Evolutionary conservation across 2,888 invertebrate species (phyloP).

Genomic region (Torymus texanus): DNA sequence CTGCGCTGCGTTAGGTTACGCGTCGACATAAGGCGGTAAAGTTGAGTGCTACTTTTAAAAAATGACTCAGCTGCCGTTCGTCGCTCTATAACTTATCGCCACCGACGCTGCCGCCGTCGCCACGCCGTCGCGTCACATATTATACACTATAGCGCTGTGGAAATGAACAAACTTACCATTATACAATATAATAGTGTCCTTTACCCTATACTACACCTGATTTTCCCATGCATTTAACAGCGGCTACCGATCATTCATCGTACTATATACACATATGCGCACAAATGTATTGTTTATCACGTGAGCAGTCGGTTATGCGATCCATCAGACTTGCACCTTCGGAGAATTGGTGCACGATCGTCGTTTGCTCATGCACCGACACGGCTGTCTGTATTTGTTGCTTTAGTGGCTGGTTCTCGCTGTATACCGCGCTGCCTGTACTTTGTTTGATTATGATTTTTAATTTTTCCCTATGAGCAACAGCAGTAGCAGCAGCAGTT

Average conservation of each 20-base stretch:
- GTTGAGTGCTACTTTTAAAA: slow-evolving; percentile 57
- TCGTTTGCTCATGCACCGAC: no score
- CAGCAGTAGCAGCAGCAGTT: no score
- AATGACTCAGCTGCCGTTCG: slow-evolving; percentile 56
- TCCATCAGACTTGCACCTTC: no score
- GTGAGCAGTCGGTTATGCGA: no score
- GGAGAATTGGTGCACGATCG: no score
- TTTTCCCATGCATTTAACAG: neutral
- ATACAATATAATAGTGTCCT: slow-evolving; percentile 14
- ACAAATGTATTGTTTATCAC: no score
- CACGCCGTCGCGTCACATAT: neutral
- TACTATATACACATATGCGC: no score
- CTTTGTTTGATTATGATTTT: neutral
- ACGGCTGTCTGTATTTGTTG: no score
- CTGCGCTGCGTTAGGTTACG: slow-evolving; percentile 44
- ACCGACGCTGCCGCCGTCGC: slow-evolving; percentile 7
- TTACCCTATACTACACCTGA: neutral
- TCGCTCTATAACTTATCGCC: neutral
- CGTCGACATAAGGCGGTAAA: slow-evolving; percentile 40
- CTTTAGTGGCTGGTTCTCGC: no score
- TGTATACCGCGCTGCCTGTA: neutral
- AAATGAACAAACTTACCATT: slow-evolving; percentile 42
- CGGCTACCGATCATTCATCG: no score
- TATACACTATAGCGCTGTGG: slow-evolving; percentile 10
- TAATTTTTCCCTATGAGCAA: neutral